Evolutionary conservation across 2,888 invertebrate genomes (phyloP).

Genomic region (Liposcelis brunnea): DNA sequence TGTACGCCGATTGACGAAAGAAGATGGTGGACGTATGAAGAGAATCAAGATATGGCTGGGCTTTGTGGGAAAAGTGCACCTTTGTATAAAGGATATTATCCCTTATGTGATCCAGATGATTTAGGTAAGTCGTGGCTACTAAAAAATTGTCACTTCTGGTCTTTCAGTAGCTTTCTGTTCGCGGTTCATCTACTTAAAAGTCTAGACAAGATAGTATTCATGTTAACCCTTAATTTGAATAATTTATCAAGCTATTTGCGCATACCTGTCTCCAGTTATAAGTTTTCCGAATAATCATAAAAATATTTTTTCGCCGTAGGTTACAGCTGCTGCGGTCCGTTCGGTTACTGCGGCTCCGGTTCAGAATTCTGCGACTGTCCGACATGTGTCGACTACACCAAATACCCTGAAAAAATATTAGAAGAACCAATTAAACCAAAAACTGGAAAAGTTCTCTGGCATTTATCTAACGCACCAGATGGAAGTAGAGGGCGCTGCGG

Average conservation of each 20-base stretch:
- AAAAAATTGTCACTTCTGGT: too few species aligned
- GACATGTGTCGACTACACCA: constrained; percentile 13
- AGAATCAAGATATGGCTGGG: constrained; percentile 15
- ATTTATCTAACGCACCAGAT: constrained; percentile 13
- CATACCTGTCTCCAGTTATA: too few species aligned
- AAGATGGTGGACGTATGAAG: constrained; percentile 16
- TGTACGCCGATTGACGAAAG: constrained; percentile 15
- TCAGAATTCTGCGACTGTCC: constrained; percentile 15
- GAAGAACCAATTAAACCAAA: constrained; percentile 14
- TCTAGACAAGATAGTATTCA: too few species aligned
- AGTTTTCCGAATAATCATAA: too few species aligned
- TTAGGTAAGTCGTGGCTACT: too few species aligned
- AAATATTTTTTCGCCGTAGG: too few species aligned
- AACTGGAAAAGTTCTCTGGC: constrained; percentile 14
- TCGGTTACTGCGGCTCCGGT: constrained; percentile 15
- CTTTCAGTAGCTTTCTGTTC: too few species aligned
- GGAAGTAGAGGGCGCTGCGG: constrained; percentile 14
- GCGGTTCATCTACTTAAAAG: too few species aligned
- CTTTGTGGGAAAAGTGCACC: constrained; percentile 15
- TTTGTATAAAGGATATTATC: constrained; percentile 16
- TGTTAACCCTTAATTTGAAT: too few species aligned
- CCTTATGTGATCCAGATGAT: constrained; percentile 16
- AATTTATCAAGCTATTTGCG: too few species aligned
- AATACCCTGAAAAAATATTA: constrained; percentile 13
- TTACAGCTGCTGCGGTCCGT: constrained; percentile 15